phyloP scores from a whole-genome alignment of 2,888 invertebrate genomes.

The Psylliodes chrysocephalus region DNA sequence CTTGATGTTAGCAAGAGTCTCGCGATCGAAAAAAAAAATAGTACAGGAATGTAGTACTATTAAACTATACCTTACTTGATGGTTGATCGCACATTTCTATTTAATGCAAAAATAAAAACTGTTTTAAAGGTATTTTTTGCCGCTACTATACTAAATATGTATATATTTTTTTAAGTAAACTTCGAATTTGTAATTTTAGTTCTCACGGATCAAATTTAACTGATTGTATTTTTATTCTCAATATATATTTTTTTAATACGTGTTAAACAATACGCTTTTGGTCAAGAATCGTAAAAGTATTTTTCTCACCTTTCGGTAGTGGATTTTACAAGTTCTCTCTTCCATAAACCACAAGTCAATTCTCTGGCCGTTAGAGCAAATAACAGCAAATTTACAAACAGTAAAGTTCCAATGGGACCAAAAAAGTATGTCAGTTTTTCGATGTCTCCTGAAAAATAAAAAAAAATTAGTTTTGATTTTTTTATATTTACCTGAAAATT shows the following conservation, averaged over 20 bases:
- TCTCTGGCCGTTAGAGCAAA: conserved; percentile 86
- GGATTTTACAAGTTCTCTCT: conserved; percentile 87
- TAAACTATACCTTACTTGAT: conserved; percentile 17
- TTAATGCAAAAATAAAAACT: conserved; percentile 5
- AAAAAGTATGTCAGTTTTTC: conserved; percentile 88
- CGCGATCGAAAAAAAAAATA: conserved; percentile 1
- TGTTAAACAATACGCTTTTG: background rate
- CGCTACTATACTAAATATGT: no score
- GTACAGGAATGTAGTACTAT: conserved; percentile 22
- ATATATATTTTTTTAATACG: background rate
- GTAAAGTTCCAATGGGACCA: conserved; percentile 82
- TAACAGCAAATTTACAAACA: conserved; percentile 81
- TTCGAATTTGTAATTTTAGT: no score
- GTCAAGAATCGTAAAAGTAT: background rate
- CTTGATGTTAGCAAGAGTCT: conserved; percentile 11
- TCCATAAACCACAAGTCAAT: conserved; percentile 88
- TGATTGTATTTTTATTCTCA: background rate
- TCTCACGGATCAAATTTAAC: background rate
- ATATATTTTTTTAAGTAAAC: no score
- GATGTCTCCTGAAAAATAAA: conserved; percentile 70
- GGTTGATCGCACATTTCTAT: conserved; percentile 12
- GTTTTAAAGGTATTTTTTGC: conserved; percentile 9
- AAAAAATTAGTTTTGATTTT: no score
- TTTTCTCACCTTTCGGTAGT: conserved; percentile 74
- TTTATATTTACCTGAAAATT: no score